Evolutionary conservation across 2,888 invertebrate genomes (phyloP).

Genomic region (Acleris sparsana): DNA sequence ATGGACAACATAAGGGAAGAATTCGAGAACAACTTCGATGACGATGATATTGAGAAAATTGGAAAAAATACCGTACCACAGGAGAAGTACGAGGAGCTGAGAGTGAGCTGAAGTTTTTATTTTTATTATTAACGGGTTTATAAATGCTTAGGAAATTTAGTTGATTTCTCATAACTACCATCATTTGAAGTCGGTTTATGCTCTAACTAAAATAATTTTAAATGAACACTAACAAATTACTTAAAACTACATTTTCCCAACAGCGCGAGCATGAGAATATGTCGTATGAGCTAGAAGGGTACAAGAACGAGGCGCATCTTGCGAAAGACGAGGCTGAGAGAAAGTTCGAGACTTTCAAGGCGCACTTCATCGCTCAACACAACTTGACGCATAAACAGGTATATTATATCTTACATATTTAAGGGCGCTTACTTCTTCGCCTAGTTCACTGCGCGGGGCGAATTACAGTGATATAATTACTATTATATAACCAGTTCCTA

Average conservation of each 20-base stretch:
- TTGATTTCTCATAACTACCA: no score
- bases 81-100: constrained; percentile 67
- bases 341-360: constrained; percentile 89
- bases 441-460: no score
- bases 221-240: background rate
- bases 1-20: constrained; percentile 70
- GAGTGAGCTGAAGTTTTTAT: constrained; percentile 46
- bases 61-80: constrained; percentile 55
- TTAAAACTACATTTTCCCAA: constrained; percentile 31
- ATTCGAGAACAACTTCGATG: constrained; percentile 62
- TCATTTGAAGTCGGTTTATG: no score
- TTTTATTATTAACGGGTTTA: no score
- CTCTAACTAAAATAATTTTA: no score
- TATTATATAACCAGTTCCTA: no score
- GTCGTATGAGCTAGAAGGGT: constrained; percentile 94
- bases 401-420: background rate
- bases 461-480: no score
- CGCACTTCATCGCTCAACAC: constrained; percentile 87
- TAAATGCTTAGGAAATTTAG: no score
- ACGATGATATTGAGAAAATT: constrained; percentile 63
- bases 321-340: constrained; percentile 91
- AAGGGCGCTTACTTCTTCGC: background rate
- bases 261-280: constrained; percentile 94
- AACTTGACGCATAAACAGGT: constrained; percentile 62
- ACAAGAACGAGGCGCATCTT: constrained; percentile 94